Conservation (phyloP, 2,888 invertebrate genomes). For the Bursaphelenchus okinawaensis region DNA sequence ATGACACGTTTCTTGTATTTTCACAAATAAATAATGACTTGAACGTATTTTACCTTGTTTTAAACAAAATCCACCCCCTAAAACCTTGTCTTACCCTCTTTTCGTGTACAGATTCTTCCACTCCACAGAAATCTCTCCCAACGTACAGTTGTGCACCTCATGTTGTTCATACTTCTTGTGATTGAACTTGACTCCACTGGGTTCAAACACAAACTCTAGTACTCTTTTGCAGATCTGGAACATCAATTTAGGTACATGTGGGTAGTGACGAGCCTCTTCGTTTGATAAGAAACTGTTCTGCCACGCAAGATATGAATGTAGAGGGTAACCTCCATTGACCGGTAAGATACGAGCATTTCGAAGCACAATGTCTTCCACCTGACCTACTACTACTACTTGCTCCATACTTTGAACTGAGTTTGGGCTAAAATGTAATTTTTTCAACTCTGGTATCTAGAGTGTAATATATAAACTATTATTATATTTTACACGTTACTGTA, state of each 20-base stretch:
- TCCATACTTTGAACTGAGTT: conserved; percentile 76
- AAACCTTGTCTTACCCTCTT: conserved; percentile 21
- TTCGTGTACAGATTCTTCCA: conserved; percentile 29
- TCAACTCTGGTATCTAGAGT: too few species aligned
- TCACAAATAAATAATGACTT: neutral
- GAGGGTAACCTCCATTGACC: conserved; percentile 7
- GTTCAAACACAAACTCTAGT: conserved; percentile 25
- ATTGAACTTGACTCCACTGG: conserved; percentile 19
- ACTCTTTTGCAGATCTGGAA: conserved; percentile 23
- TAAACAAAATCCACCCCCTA: too few species aligned
- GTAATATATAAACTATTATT: neutral
- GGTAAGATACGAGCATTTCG: conserved; percentile 27
- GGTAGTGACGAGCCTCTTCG: conserved; percentile 30
- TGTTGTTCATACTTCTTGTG: conserved; percentile 8
- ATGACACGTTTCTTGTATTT: too few species aligned
- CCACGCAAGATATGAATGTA: conserved; percentile 17
- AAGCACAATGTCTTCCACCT: conserved; percentile 72
- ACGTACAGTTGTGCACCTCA: conserved; percentile 31
- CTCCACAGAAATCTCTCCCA: conserved; percentile 26
- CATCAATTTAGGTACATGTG: conserved; percentile 31
- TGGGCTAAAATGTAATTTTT: conserved; percentile 62
- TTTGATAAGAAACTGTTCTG: conserved; percentile 33
- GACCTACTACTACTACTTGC: conserved; percentile 75
- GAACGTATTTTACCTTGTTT: conserved; percentile 2
- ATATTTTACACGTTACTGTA: too few species aligned